Base-by-base conservation (phyloP, 1,140 invertebrate genomes). In the Anagrus nilaparvatae region DNA sequence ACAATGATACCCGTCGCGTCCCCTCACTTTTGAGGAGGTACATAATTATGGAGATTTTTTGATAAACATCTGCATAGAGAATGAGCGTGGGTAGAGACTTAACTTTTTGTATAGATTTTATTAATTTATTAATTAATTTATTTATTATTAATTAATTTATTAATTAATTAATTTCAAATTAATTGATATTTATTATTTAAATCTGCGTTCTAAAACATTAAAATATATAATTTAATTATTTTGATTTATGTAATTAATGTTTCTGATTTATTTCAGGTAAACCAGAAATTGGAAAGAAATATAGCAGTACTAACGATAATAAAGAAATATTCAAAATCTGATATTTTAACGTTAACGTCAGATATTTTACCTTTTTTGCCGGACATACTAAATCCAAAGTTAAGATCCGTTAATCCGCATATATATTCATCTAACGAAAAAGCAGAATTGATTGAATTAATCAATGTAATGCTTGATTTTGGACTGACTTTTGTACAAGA, bases 401-500 rank as follows among this genome's bases (percentile, higher is more conserved):
- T 94, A 3, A 73, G 89, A 39, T 82, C 87, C 3, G 83, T 91
- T 44, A 65, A 59, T 49, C 51, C 75, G 10, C 79, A 90, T 70
- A 60, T 93, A 32, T 90, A 84, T 61, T 84, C 76, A 27, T 58
- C 75, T 29, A 66, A 71, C 50, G 93, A 97, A 64, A 86, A 83
- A 48, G 67, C 71, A 14, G 75, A 81, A 30, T 58, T 96, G 10
- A 55, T 62, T 1, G 65, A 77, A 17, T 75, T 91, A n/a, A 79
- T 95, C 2, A 71, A 79, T 40, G 74, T 85, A 1, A 89, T 97
- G 87, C 76, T 92, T 24, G 82, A 89, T 56, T 89, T 92, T 59
- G 91, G 89, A 46, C 66, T 97, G 36, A 83, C 78, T 16, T 93
- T 90, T 63, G 69, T 78, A 2, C 92, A 96, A 65, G 80, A 87